Base-by-base conservation (phyloP, 1,140 invertebrate genomes). In the Bathynomus jamesi region DNA sequence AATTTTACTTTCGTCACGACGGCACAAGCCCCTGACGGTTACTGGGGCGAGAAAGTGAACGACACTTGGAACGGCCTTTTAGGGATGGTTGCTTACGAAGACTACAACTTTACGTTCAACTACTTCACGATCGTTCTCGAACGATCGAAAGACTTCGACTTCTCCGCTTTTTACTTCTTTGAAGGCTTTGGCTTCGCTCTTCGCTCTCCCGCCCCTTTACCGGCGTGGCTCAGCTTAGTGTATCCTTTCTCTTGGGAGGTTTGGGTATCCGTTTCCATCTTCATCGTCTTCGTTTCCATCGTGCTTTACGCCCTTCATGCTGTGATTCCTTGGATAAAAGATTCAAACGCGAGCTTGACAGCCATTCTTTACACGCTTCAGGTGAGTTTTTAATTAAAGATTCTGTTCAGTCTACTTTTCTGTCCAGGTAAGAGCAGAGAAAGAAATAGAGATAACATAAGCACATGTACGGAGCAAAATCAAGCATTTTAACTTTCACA, bases 81-180 rank as follows among this genome's bases (percentile, higher is more conserved):
- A 4, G 73, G 73, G 24, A 68, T 67, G 65, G 69, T 74, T 11
- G 64, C 66, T 32, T 27, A 66, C n/a, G 13, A 28, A 13, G 69
- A 68, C 17, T 70, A 74, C 60, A 68, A 74, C 69, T 70, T 74
- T 32, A 74, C 73, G 17, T 65, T 74, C 28, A 74, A 74, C 67
- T 71, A 62, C 46, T 63, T 74, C 7, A 60, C 32, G 4, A 53
- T 71, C 67, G 71, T 64, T 0, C 8, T 28, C 2, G 73, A 71
- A 17, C 53, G 65, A 17, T 17, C 28, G 13, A 4, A 64, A 11
- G 60, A 28, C 29, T 74, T 74, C 53, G 73, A 74, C 67, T 64
- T 61, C 40, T 40, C 65, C 24, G 21, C 31, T 0, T 67, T 65
- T 4, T 74, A 74, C 60, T 68, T 63, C 67, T 70, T 70, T 68